These are phyloP conservation scores for Notoglanidium macrostoma DNA, from an alignment of 2,797 vertebrate species.

Conservation along the genomic window DNA sequence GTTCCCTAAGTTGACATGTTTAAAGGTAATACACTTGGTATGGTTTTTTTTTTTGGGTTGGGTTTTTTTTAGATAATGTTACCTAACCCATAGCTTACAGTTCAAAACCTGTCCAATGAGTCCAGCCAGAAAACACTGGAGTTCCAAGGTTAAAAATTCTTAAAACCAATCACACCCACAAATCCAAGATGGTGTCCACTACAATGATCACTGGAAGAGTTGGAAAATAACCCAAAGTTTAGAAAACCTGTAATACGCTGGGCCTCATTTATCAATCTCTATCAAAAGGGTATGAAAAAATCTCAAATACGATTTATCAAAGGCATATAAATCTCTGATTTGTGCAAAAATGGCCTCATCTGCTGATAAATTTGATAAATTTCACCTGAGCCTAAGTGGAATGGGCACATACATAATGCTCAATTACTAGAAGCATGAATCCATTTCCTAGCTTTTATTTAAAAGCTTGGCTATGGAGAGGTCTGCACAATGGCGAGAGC, in stretches of 20 bases:
- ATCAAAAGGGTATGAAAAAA: constrained; percentile 39
- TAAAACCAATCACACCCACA: neutral
- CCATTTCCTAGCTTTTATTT: constrained; percentile 36
- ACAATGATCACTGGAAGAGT: constrained; percentile 21
- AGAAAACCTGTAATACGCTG: constrained; percentile 34
- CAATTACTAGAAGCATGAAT: constrained; percentile 19
- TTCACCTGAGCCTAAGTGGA: constrained; percentile 44
- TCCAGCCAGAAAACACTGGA: constrained; percentile 26
- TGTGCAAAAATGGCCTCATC: constrained; percentile 39
- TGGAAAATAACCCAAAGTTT: constrained; percentile 16
- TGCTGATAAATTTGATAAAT: constrained; percentile 40
- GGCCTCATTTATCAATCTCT: constrained; percentile 38
- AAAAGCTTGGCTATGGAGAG: constrained; percentile 15
- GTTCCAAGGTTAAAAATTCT: neutral
- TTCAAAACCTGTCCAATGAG: constrained; percentile 31
- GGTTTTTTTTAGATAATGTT: neutral
- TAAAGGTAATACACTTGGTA: constrained; percentile 17
- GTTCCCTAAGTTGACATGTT: neutral
- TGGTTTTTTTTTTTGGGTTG: too few relatives aligned
- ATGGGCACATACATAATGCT: constrained; percentile 36
- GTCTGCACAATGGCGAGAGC: neutral
- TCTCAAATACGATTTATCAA: constrained; percentile 44
- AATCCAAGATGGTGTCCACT: constrained; percentile 23
- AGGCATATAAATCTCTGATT: constrained; percentile 47
- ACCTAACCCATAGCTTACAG: constrained; percentile 11